phyloP scores from a whole-genome alignment of 2,888 invertebrate species.

The Mythimna loreyi region DNA sequence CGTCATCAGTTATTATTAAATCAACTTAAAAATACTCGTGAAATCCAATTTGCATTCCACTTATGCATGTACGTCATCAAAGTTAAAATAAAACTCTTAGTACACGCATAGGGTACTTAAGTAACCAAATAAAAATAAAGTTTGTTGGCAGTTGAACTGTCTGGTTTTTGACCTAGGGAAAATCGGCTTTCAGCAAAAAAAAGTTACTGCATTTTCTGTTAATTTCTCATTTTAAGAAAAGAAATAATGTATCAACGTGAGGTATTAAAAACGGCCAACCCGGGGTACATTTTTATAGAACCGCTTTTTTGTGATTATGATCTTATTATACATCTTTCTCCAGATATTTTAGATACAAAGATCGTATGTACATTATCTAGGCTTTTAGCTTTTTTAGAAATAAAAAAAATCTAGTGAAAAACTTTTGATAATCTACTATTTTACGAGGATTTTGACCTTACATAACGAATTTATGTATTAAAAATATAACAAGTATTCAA shows the following conservation, averaged over 20 bases:
- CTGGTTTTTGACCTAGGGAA: not conserved
- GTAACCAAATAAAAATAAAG: constrained; percentile 12
- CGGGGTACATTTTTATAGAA: no score
- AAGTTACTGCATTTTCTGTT: not conserved
- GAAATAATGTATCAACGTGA: not conserved
- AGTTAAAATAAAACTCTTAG: constrained; percentile 27
- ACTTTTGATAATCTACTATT: no score
- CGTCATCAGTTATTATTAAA: constrained; percentile 1
- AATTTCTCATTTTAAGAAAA: not conserved
- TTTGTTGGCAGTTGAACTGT: constrained; percentile 15
- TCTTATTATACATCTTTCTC: no score
- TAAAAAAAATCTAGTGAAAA: no score
- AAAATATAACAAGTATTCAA: no score
- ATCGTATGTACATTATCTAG: no score
- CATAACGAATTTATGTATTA: no score
- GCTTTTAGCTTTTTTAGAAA: no score
- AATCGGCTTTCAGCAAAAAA: not conserved
- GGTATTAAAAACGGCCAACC: no score
- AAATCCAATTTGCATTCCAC: constrained; percentile 26
- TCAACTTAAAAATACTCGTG: not conserved
- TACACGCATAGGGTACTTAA: constrained; percentile 19
- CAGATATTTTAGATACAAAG: no score
- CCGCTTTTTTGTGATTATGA: no score
- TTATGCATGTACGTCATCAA: constrained; percentile 13
- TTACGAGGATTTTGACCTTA: no score